phyloP scores from a whole-genome alignment of 2,113 vertebrate species.

The Lynx canadensis region DNA sequence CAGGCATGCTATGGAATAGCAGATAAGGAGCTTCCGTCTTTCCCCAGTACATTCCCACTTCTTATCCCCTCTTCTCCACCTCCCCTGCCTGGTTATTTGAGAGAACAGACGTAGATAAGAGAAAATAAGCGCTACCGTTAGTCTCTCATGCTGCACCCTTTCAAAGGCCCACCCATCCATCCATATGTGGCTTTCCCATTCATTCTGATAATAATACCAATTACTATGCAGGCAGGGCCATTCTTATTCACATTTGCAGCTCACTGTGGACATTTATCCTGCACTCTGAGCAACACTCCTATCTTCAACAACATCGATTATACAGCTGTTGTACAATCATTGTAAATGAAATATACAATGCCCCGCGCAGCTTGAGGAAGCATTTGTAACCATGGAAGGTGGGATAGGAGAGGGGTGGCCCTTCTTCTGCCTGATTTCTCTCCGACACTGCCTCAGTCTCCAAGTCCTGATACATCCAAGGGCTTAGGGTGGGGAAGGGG shows the following conservation, averaged over 20 bases:
- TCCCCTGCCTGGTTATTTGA: conserved; percentile 80
- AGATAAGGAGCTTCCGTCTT: conserved; percentile 62
- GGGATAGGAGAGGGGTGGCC: conserved; percentile 56
- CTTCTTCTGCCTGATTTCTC: conserved; percentile 60
- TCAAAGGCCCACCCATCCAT: conserved; percentile 84
- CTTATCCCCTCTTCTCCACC: conserved; percentile 63
- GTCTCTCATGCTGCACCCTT: conserved; percentile 81
- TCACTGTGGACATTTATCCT: conserved; percentile 88
- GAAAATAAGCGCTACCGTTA: conserved; percentile 83
- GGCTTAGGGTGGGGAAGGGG: neutral
- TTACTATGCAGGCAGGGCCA: conserved; percentile 88
- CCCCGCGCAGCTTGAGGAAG: conserved; percentile 78
- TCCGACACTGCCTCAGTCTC: conserved; percentile 15
- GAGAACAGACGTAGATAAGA: conserved; percentile 77
- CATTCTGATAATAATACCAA: conserved; percentile 87
- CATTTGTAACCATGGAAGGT: conserved; percentile 77
- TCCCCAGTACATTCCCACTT: conserved; percentile 61
- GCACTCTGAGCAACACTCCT: conserved; percentile 86
- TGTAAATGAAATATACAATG: conserved; percentile 85
- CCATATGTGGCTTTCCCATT: conserved; percentile 88
- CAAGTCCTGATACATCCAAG: neutral
- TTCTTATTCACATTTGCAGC: conserved; percentile 88
- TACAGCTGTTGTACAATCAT: conserved; percentile 89
- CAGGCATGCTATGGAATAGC: conserved; percentile 62
- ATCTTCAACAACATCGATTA: conserved; percentile 89